These are phyloP conservation scores for Micropterix aruncella DNA, from an alignment of 2,888 invertebrate species.

Conservation along the genomic window DNA sequence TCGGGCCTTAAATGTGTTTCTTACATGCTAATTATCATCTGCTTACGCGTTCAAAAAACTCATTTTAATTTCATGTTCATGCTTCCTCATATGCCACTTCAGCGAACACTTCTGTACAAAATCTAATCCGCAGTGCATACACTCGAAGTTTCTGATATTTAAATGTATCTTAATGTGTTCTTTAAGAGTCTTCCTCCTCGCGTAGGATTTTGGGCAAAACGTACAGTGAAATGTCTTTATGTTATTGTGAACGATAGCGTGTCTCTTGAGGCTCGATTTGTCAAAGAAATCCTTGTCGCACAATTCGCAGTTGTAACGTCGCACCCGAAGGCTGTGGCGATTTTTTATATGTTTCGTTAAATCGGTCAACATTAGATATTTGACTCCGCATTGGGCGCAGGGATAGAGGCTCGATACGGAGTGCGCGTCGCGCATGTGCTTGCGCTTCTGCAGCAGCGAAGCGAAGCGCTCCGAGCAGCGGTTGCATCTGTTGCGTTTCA, in stretches of 20 bases:
- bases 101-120: constrained; percentile 20
- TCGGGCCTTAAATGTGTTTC: too few species aligned
- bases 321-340: constrained; percentile 24
- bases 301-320: constrained; percentile 21
- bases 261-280: constrained; percentile 27
- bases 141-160: constrained; percentile 22
- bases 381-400: constrained; percentile 29
- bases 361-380: too few species aligned
- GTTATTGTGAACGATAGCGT: constrained; percentile 26
- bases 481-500: constrained; percentile 19
- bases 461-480: too few species aligned
- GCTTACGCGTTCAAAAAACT: too few species aligned
- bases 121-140: constrained; percentile 21
- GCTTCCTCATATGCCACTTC: constrained; percentile 18
- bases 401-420: too few species aligned
- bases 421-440: constrained; percentile 14
- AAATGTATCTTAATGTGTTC: constrained; percentile 27
- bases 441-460: too few species aligned
- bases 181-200: constrained; percentile 21
- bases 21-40: too few species aligned
- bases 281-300: constrained; percentile 31
- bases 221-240: constrained; percentile 25
- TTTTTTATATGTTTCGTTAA: constrained; percentile 24
- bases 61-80: too few species aligned
- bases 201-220: constrained; percentile 25